Evolutionary conservation across 2,888 invertebrate genomes (phyloP).

Genomic region (Apodemia hepburni): DNA sequence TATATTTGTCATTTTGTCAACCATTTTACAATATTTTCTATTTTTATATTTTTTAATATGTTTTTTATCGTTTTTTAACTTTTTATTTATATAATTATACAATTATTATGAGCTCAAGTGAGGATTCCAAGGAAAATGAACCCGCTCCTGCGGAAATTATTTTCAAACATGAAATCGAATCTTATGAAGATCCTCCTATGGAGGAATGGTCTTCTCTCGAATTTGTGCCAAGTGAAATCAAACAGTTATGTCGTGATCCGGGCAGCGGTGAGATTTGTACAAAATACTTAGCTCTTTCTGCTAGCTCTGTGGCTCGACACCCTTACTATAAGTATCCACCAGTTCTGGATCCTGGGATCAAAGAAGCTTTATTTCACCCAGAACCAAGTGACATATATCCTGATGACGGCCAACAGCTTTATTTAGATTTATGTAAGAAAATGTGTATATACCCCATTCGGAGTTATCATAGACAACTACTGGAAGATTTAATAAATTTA

Average conservation of each 20-base stretch:
- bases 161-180: background rate
- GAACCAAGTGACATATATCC: background rate
- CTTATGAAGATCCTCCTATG: background rate
- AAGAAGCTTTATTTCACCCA: background rate
- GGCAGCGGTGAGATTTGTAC: no score
- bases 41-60: no score
- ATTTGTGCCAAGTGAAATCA: no score
- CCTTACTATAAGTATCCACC: no score
- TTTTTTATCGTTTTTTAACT: no score
- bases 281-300: no score
- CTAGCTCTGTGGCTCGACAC: background rate
- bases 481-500: slow-evolving; percentile 48
- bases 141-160: background rate
- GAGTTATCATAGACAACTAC: slow-evolving; percentile 44
- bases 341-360: slow-evolving; percentile 3
- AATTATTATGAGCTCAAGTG: background rate
- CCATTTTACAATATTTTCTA: no score
- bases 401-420: slow-evolving; percentile 54
- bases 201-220: no score
- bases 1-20: no score
- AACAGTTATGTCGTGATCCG: no score
- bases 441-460: slow-evolving; percentile 50
- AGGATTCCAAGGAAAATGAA: background rate
- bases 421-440: slow-evolving; percentile 51
- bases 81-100: no score